Evolutionary conservation across 1,140 invertebrate genomes (phyloP), one percentile per base, ranked within the genome.

Genomic region (Procambarus virginalis): DNA sequence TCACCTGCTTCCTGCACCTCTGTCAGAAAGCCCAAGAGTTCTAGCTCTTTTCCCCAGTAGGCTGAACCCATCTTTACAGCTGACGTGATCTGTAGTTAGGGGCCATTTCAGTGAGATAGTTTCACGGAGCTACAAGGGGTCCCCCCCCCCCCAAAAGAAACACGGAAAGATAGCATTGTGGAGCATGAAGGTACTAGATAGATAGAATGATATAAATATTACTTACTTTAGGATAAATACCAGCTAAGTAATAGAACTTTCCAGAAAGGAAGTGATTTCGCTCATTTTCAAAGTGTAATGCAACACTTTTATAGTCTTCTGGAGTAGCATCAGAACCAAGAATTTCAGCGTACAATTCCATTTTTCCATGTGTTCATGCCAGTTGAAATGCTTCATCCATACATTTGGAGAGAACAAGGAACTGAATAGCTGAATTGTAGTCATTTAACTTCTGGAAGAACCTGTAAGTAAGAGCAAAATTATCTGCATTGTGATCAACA

Each of bases 401-500:
- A 93, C 98, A 99, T 92, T 97, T 96, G 2, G 98, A 99, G 93
- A 99, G 95, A 2, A 99, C 97, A 2, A 99, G 94, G 94, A 99
- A 98, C 93, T 98, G 97, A 75, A 99, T 98, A 0, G 99, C 99
- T 83, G 98, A 98, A 75, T 97, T 96, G 92, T 97, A 98, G 93
- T 99, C 99, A 92, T 98, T 97, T 89, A 98, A 95, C 93, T 96
- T 96, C 94, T 99, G 97, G 94, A 99, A 99, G 94, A 98, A 99
- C 93, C 97, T 97, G 92, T 48, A 93, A 86, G 88, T 46, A 1
- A 55, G 8, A 55, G 51, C 8, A 8, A 55, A 55, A 55, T 9
- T 1, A 55, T 55, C 8, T 55, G 10, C 51, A 55, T 55, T 55
- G 12, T 5, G 12, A 8, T 55, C 51, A 55, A 55, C 8, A 9